Percentiles rank a stretch among this genome's conserved stretches.
Evolutionary conservation across 2,113 vertebrate genomes (phyloP).

Genomic region (Pyrgilauda ruficollis): DNA sequence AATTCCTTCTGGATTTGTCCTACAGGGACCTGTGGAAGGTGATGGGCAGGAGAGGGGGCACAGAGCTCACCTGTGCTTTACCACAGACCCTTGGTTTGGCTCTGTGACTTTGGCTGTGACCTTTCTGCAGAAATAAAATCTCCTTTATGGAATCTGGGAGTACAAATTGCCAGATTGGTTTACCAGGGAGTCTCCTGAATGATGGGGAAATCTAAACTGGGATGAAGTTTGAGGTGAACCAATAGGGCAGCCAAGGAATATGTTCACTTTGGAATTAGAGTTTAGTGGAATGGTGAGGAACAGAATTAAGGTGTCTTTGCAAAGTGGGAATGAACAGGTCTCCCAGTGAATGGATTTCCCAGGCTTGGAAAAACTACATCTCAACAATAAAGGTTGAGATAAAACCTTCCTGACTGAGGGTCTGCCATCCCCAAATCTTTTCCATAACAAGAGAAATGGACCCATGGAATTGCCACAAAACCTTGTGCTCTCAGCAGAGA

Average conservation of each 20-base stretch:
- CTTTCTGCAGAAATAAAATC: not conserved
- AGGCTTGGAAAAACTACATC: not conserved
- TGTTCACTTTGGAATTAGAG: not conserved
- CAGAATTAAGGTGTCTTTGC: not conserved
- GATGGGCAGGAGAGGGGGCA: not conserved
- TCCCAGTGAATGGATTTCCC: not conserved
- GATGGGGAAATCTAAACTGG: not conserved
- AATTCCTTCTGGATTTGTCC: not conserved
- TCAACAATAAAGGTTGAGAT: not conserved
- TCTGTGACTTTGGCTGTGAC: not conserved
- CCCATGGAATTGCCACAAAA: not conserved
- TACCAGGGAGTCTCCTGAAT: not conserved
- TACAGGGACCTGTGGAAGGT: not conserved
- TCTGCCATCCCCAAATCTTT: not conserved
- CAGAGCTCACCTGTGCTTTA: not conserved
- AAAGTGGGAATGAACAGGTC: not conserved
- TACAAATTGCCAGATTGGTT: not conserved
- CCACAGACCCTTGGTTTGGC: not conserved
- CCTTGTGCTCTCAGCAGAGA: fast-evolving
- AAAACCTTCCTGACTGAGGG: not conserved
- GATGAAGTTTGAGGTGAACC: not conserved
- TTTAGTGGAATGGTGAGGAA: not conserved
- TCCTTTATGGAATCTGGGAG: not conserved
- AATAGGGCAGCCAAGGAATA: not conserved
- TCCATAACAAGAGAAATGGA: fast-evolving